Evolutionary conservation across 2,797 vertebrate genomes (phyloP).

Genomic region (Pseudochromis fuscus): DNA sequence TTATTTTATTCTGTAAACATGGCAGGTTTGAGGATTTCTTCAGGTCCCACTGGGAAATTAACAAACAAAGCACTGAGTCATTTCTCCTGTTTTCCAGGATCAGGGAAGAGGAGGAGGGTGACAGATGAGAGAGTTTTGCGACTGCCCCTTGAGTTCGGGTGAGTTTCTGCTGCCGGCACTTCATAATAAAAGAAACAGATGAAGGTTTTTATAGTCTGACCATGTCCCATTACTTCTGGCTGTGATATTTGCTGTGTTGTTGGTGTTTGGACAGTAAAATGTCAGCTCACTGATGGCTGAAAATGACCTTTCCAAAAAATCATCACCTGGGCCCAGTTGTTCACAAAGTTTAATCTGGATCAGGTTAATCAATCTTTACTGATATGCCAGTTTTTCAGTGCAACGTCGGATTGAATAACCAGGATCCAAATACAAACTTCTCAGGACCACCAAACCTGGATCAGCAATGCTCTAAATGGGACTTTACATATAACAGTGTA

Average conservation of each 20-base stretch:
- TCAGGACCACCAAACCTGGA: too few species aligned
- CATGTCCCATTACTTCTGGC: constrained; percentile 30
- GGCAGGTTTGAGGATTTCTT: constrained; percentile 1
- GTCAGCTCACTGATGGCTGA: constrained; percentile 51
- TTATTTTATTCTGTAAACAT: constrained; percentile 25
- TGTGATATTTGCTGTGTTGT: constrained; percentile 28
- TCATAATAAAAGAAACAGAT: constrained; percentile 28
- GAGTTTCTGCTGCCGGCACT: constrained; percentile 60
- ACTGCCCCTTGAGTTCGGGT: constrained; percentile 94
- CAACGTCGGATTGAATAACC: too few species aligned
- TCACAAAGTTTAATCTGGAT: neutral
- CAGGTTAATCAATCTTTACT: neutral
- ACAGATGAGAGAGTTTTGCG: constrained; percentile 90
- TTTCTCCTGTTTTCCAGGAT: constrained; percentile 78
- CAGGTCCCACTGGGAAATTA: neutral
- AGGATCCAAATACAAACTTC: too few species aligned
- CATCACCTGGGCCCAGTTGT: constrained; percentile 16
- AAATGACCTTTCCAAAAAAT: constrained; percentile 52
- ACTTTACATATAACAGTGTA: too few species aligned
- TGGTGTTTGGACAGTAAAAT: constrained; percentile 55
- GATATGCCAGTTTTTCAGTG: too few species aligned
- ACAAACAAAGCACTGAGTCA: constrained; percentile 36
- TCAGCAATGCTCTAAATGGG: too few species aligned
- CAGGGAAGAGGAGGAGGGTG: constrained; percentile 90
- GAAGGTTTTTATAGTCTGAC: constrained; percentile 24